These are phyloP conservation scores for Orchesella flavescens DNA, from an alignment of 2,888 invertebrate genomes.

Conservation along the genomic window DNA sequence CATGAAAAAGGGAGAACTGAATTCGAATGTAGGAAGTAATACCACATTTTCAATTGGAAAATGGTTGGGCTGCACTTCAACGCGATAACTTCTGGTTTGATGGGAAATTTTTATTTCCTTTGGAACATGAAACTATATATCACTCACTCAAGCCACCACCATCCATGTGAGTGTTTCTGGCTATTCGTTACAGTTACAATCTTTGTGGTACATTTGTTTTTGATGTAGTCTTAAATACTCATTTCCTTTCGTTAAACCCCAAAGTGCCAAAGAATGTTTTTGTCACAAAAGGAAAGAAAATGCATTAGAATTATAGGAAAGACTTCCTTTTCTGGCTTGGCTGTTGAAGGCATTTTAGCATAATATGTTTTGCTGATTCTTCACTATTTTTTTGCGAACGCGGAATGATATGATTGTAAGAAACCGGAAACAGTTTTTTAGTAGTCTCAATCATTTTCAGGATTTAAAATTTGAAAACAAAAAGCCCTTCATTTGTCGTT, in stretches of 20 bases:
- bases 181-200: background rate
- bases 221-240: slow-evolving; percentile 22
- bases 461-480: background rate
- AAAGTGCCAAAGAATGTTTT: slow-evolving; percentile 14
- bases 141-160: background rate
- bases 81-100: slow-evolving; percentile 25
- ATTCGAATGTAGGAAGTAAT: background rate
- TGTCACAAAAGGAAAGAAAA: no score
- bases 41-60: slow-evolving; percentile 35
- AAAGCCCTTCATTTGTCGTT: background rate
- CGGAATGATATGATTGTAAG: slow-evolving; percentile 4
- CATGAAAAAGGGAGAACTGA: slow-evolving; percentile 20
- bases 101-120: slow-evolving; percentile 36
- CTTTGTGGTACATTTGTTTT: background rate
- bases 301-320: no score
- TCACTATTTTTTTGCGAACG: background rate
- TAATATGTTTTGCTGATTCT: background rate
- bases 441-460: background rate
- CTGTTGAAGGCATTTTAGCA: background rate
- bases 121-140: slow-evolving; percentile 39
- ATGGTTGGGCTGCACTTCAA: slow-evolving; percentile 4
- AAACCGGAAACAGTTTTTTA: slow-evolving; percentile 40
- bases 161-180: background rate
- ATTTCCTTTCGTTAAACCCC: slow-evolving; percentile 24
- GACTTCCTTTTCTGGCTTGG: no score